Percentiles rank a stretch among this genome's conserved stretches.
These are phyloP conservation scores for Agrochola litura DNA, from an alignment of 2,888 invertebrate genomes.

Conservation along the genomic window DNA sequence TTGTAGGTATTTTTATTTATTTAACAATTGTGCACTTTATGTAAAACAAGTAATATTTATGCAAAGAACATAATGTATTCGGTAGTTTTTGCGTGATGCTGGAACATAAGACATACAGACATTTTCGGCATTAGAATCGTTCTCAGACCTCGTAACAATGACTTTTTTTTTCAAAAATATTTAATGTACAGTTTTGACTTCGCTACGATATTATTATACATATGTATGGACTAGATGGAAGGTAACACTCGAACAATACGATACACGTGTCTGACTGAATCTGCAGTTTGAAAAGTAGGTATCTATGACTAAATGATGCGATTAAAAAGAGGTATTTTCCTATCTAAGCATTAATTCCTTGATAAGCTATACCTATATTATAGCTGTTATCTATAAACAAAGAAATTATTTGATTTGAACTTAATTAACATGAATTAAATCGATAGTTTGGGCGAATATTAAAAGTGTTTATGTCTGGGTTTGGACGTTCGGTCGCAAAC, in stretches of 20 bases:
- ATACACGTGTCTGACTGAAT: neutral
- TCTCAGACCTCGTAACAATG: no score
- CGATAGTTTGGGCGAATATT: neutral
- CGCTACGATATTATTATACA: no score
- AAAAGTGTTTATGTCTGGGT: constrained; percentile 19
- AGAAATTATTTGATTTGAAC: constrained; percentile 21
- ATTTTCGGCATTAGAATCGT: no score
- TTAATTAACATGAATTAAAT: constrained; percentile 8
- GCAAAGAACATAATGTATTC: no score
- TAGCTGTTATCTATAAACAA: constrained; percentile 15
- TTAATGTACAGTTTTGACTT: no score
- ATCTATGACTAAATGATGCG: constrained; percentile 13
- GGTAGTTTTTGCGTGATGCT: no score
- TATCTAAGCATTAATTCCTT: constrained; percentile 1
- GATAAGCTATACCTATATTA: constrained; percentile 4
- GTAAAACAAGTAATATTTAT: neutral
- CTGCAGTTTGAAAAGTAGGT: neutral
- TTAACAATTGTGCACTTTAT: constrained; percentile 4
- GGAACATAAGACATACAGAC: no score
- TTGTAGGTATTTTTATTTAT: constrained; percentile 5
- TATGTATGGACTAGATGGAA: neutral
- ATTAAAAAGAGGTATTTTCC: neutral
- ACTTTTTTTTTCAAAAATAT: no score
- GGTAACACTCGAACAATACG: neutral
- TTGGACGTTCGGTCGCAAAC: constrained; percentile 23